Conservation (phyloP, 2,113 vertebrate species). For the Peromyscus polionotus region DNA sequence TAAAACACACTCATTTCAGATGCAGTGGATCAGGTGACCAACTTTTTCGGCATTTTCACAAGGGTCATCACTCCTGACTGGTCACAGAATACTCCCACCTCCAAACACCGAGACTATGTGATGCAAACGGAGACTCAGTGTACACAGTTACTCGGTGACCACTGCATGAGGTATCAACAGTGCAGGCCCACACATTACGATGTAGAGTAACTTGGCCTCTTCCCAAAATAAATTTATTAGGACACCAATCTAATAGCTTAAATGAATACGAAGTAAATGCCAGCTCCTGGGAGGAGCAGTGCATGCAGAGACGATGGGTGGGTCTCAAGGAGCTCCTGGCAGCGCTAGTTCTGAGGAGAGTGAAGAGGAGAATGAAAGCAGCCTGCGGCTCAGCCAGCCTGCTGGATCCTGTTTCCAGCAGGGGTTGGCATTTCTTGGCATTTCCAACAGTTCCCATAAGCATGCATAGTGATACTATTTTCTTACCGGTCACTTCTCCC, state of each 20-base stretch:
- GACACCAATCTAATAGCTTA: constrained; percentile 60
- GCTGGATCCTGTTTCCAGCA: background rate
- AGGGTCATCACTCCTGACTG: constrained; percentile 58
- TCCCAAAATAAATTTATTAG: constrained; percentile 71
- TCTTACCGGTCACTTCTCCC: constrained; percentile 19
- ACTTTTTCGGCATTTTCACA: constrained; percentile 62
- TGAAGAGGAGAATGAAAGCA: constrained; percentile 33
- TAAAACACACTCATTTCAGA: constrained; percentile 76
- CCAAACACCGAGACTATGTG: constrained; percentile 31
- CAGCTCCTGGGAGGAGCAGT: constrained; percentile 59
- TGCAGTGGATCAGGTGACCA: constrained; percentile 63
- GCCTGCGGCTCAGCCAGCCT: background rate
- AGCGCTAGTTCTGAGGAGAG: constrained; percentile 25
- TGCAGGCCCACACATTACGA: constrained; percentile 66
- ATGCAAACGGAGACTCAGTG: constrained; percentile 60
- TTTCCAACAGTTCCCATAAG: constrained; percentile 56
- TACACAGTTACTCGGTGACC: constrained; percentile 56
- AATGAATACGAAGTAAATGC: constrained; percentile 52
- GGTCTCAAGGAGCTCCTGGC: constrained; percentile 5
- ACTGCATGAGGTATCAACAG: constrained; percentile 68
- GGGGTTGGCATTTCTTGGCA: background rate
- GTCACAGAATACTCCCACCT: constrained; percentile 64
- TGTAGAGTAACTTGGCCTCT: constrained; percentile 53
- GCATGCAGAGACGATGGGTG: constrained; percentile 71
- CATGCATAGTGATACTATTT: background rate